These are phyloP conservation scores for Candidula unifasciata DNA, from an alignment of 2,888 invertebrate genomes.

Conservation along the genomic window DNA sequence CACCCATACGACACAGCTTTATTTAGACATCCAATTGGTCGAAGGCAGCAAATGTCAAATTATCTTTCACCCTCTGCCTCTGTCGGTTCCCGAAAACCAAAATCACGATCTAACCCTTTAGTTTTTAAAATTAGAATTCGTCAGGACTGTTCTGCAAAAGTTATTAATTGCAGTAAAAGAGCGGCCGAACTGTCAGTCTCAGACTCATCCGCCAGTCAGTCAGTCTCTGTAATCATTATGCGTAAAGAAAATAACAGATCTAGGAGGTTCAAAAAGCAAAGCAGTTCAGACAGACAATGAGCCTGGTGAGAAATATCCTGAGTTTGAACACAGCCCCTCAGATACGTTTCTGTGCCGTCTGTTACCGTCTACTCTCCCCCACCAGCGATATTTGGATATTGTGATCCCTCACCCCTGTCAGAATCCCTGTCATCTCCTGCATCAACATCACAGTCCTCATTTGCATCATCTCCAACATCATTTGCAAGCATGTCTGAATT, in stretches of 20 bases:
- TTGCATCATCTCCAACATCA: neutral
- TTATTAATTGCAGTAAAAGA: neutral
- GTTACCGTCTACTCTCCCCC: slow-evolving; percentile 1
- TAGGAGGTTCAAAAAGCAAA: slow-evolving; percentile 29
- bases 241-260: slow-evolving; percentile 37
- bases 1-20: neutral
- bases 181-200: neutral
- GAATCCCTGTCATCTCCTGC: too few species aligned
- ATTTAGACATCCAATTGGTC: neutral
- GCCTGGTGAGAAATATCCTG: slow-evolving; percentile 41
- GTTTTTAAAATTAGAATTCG: slow-evolving; percentile 1
- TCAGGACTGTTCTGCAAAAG: neutral
- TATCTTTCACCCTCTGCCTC: neutral
- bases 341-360: slow-evolving; percentile 39
- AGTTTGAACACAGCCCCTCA: slow-evolving; percentile 37
- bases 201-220: slow-evolving; percentile 32
- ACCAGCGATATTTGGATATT: neutral
- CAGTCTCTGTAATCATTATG: slow-evolving; percentile 48
- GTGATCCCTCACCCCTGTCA: neutral
- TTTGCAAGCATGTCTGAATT: slow-evolving; percentile 55
- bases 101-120: neutral
- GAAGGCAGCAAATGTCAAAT: neutral
- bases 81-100: neutral
- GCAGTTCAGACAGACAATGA: slow-evolving; percentile 47
- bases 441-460: neutral